Base-by-base conservation (phyloP, 2,113 vertebrate species). In the Rhineura floridana region DNA sequence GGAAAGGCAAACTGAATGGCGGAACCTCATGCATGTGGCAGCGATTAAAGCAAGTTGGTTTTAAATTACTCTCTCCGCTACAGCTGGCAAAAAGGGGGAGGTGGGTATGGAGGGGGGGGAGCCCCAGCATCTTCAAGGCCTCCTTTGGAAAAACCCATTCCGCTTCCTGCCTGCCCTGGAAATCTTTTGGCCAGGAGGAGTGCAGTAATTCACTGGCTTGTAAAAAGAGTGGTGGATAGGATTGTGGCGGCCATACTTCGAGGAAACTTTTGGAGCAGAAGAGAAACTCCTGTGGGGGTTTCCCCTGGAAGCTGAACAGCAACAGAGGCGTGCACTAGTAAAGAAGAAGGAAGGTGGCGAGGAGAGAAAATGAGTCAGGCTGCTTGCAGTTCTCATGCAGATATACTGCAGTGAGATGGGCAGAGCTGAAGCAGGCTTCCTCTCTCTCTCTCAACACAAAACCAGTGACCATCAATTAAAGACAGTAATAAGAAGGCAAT, bases 11-110 rank as follows among this genome's bases (percentile, higher is more conserved):
- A 44, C 83, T 63, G 80, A 65, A 77, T 36, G 59, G 44, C 76
- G 70, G n/a, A 83, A 67, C 81, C 87, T 67, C n/a, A 44, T 3
- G 3, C 87, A 88, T 88, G 62, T 88, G 87, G 81, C 87, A 88
- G 72, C 39, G 46, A 88, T 88, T 88, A 88, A 3, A 76, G 72
- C 59, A 88, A 88, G 81, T 52, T 77, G 72, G 87, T 88, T 88
- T 88, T 88, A 88, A 88, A 83, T 88, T 88, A 77, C 63, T 65
- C 79, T 83, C 81, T 67, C 72, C 13, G 30, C 72, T 88, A 42
- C 72, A 83, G 70, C 70, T 76, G 80, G 55, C 70, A 48, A 42
- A 25, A 67, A 59, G 11, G 36, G 39, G 65, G 67, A 10, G 78
- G 48, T 12, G 25, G 69, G 33, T 48, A 25, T 9, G 81, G 30